Evolutionary conservation across 2,113 vertebrate species (phyloP), one percentile per base, ranked within the genome.

Genomic region (Lepidothrix coronata): DNA sequence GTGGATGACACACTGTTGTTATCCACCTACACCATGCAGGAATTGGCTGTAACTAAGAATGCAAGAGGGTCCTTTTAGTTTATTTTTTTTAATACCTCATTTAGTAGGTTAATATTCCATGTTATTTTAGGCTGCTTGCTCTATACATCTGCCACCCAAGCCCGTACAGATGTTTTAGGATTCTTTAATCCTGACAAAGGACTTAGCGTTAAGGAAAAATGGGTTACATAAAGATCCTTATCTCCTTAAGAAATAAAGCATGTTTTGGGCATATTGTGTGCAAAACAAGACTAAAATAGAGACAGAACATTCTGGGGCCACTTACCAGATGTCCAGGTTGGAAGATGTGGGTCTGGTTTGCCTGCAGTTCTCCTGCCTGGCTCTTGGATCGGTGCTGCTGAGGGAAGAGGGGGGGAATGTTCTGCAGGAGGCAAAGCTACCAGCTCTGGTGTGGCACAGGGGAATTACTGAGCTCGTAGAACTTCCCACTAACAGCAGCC

Each of bases 121-220:
- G 93, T 92, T 94, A 88, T 96, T 97, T 94, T 85, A 89, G 76
- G 74, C 96, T 87, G 85, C 49, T 97, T 94, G 76, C 91, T 86
- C 85, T 19, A 55, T 54, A 57, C 87, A 97, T 97, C 96, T 97
- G 91, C 62, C 80, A 65, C 35, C 78, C 65, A 76, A 88, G 61
- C 85, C 68, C 30, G 43, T 97, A 94, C 98, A 98, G 97, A 97
- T 97, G 97, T 98, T 98, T 97, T 95, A 84, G 91, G 96, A 95
- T 92, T 89, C 58, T 91, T 78, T 98, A 98, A 98, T 98, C 98
- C 97, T 95, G 85, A 96, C 96, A 97, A 98, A 92, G 81, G 92
- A 96, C 72, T 95, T 92, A 89, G 81, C 14, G 78, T 96, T 93
- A 96, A 96, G 95, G 96, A 93, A 97, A 96, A 95, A 95, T 83